These are phyloP conservation scores for Digitonthophagus gazella DNA, from an alignment of 2,888 invertebrate species.

Conservation along the genomic window DNA sequence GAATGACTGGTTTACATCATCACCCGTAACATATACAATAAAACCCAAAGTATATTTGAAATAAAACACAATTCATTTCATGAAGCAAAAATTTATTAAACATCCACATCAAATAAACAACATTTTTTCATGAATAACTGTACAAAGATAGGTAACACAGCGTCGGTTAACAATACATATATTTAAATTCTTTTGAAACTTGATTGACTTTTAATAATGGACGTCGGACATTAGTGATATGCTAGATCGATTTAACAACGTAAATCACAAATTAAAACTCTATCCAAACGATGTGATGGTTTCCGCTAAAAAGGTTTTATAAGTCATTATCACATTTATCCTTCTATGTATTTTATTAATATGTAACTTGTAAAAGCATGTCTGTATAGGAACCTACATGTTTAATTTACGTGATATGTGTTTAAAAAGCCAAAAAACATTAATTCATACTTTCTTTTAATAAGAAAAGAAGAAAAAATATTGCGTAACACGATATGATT, in stretches of 20 bases:
- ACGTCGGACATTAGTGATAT: slow-evolving; percentile 12
- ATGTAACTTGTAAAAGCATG: neutral
- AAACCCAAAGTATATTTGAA: neutral
- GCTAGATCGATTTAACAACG: neutral
- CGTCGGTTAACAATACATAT: neutral
- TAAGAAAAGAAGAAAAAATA: neutral
- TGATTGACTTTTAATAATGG: slow-evolving; percentile 12
- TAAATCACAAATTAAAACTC: neutral
- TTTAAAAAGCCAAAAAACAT: neutral
- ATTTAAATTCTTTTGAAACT: neutral
- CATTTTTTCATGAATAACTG: neutral
- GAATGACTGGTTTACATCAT: too few species aligned
- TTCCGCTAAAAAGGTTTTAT: too few species aligned
- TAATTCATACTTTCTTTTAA: neutral
- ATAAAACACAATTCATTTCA: too few species aligned
- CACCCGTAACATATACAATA: too few species aligned
- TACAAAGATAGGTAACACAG: neutral
- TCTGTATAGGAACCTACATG: neutral
- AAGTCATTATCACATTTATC: neutral
- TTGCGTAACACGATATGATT: neutral
- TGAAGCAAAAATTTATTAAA: slow-evolving; percentile 15
- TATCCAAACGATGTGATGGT: too few species aligned
- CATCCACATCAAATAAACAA: slow-evolving; percentile 3
- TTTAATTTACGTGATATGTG: neutral
- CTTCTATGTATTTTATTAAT: neutral